These are phyloP conservation scores for Eurosta solidaginis DNA, from an alignment of 1,140 invertebrate genomes.

Conservation along the genomic window DNA sequence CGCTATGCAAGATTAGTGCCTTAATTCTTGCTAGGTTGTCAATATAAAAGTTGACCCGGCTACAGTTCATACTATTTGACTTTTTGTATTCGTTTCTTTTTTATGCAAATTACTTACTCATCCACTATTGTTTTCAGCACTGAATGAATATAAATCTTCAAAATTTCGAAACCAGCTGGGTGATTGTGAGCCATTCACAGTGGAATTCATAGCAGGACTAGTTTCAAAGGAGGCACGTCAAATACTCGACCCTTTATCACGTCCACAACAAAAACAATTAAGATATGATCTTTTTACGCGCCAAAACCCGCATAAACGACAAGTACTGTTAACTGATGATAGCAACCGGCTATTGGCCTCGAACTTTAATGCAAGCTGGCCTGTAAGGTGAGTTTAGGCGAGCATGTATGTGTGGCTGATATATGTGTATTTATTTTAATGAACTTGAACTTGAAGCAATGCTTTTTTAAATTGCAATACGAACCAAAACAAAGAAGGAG, in stretches of 20 bases:
- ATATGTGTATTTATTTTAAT: background rate
- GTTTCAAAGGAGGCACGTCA: slow-evolving; percentile 37
- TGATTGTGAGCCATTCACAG: slow-evolving; percentile 36
- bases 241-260: slow-evolving; percentile 18
- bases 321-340: slow-evolving; percentile 41
- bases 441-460: background rate
- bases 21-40: background rate
- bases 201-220: slow-evolving; percentile 36
- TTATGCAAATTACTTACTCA: background rate
- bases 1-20: background rate
- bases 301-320: slow-evolving; percentile 38
- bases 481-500: background rate
- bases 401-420: background rate
- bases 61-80: background rate
- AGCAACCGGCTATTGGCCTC: slow-evolving; percentile 37
- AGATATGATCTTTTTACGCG: slow-evolving; percentile 37
- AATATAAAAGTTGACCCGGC: too few relatives aligned
- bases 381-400: slow-evolving; percentile 36
- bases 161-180: slow-evolving; percentile 34
- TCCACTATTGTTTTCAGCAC: background rate
- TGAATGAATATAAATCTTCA: background rate
- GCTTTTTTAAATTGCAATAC: background rate
- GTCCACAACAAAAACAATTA: slow-evolving; percentile 15
- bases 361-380: slow-evolving; percentile 46
- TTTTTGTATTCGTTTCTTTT: background rate